Evolutionary conservation across 1,140 invertebrate genomes (phyloP).

Genomic region (Ceratina japonica): DNA sequence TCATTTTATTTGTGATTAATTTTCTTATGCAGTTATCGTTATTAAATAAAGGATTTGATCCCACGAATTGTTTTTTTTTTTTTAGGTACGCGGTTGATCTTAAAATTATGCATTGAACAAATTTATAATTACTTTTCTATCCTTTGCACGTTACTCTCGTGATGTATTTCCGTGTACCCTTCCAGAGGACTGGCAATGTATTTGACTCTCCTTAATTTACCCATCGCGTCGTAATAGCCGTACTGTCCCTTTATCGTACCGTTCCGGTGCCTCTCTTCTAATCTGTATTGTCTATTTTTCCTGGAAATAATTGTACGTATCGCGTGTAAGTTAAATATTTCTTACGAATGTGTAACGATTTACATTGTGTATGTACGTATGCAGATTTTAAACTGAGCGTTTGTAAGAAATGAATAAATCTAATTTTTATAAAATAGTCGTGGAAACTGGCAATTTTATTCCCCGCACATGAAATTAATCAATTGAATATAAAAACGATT

Average conservation of each 20-base stretch:
- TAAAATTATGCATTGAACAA: neutral
- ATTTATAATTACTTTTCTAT: neutral
- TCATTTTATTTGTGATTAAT: slow-evolving; percentile 30
- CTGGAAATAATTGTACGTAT: slow-evolving; percentile 76
- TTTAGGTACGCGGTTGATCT: neutral
- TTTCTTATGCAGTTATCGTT: slow-evolving; percentile 51
- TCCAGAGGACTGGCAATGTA: slow-evolving; percentile 87
- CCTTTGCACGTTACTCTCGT: slow-evolving; percentile 61
- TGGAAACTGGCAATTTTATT: neutral
- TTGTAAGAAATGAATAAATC: slow-evolving; percentile 36
- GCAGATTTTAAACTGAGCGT: neutral
- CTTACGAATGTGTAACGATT: neutral
- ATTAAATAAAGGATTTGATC: slow-evolving; percentile 54
- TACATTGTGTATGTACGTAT: slow-evolving; percentile 7
- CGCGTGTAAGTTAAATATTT: neutral
- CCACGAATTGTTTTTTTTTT: slow-evolving; percentile 9
- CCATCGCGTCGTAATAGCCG: slow-evolving; percentile 89
- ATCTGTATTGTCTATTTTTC: slow-evolving; percentile 89
- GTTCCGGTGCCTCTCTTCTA: slow-evolving; percentile 88
- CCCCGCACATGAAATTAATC: too few species aligned
- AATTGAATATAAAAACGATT: too few species aligned
- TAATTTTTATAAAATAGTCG: slow-evolving; percentile 14
- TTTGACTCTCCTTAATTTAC: slow-evolving; percentile 88
- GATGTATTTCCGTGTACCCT: slow-evolving; percentile 83
- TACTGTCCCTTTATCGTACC: slow-evolving; percentile 91